Conservation (phyloP, 1,140 invertebrate genomes). For the Campoletis sonorensis region DNA sequence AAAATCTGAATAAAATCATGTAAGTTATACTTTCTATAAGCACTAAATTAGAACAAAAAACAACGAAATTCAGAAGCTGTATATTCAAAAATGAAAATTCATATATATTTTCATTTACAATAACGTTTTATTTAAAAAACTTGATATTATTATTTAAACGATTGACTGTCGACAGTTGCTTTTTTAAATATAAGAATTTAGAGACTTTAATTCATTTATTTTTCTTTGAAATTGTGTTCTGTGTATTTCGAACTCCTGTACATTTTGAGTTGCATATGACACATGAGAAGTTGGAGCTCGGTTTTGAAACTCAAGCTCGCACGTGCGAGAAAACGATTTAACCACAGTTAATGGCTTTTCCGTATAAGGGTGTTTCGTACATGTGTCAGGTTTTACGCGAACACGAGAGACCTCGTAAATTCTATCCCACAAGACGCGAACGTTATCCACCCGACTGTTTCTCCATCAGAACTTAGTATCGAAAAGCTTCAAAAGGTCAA, state of each 20-base stretch:
- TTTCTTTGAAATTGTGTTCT: slow-evolving; percentile 4
- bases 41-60: too few relatives aligned
- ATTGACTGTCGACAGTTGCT: too few relatives aligned
- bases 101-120: too few relatives aligned
- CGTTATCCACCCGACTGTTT: neutral
- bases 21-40: too few relatives aligned
- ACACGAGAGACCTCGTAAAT: neutral
- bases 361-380: neutral
- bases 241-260: too few relatives aligned
- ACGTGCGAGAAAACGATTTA: slow-evolving; percentile 1
- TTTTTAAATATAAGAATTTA: too few relatives aligned
- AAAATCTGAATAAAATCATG: too few relatives aligned
- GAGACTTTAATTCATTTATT: neutral
- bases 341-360: slow-evolving; percentile 20
- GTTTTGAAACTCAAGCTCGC: neutral
- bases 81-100: too few relatives aligned
- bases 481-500: neutral
- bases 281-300: neutral
- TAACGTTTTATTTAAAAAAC: too few relatives aligned
- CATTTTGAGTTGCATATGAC: neutral
- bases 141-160: too few relatives aligned
- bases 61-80: too few relatives aligned
- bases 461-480: neutral
- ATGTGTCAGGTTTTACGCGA: too few relatives aligned
- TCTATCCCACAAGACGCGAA: neutral